Evolutionary conservation across 2,113 vertebrate genomes (phyloP), one percentile per base, ranked within the genome.

Genomic region (Pelodiscus sinensis): DNA sequence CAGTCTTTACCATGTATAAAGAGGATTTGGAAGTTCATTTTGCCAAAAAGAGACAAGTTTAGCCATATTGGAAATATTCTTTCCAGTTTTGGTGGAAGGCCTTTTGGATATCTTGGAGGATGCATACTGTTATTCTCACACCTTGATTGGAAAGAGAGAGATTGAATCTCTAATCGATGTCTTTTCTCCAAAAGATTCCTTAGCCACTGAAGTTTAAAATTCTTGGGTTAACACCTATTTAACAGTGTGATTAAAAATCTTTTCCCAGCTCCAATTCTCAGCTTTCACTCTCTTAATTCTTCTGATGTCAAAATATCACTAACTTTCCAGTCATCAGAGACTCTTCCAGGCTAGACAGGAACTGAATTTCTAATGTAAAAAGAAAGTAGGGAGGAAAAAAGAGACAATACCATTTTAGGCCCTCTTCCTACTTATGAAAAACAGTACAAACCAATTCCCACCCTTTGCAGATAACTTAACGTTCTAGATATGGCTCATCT

Each of bases 291-390:
- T 73, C 71, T 79, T 85, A 55, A 7, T 54, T 91, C 88, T 94
- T 83, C 56, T 80, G 52, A 73, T 35, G 78, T 1, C n/a, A 4
- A 83, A 90, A 19, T 87, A 90, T 75, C n/a, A 81, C 8, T 84
- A 92, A 89, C 7, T 44, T 3, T 1, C 79, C 71, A 80, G 54
- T 96, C 7, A 71, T 83, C 56, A 89, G 16, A 75, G 25, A 71
- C 54, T 44, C 16, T 82, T 79, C 88, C 27, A 21, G 5, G 89
- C 68, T 75, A 85, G 21, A 56, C 18, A 92, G 52, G 8, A 92
- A 82, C n/a, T 60, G n/a, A 29, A 75, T 57, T 85, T 89, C 83
- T 93, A 82, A 85, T 4, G 10, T 73, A 86, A 94, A 95, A 75
- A 27, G 18, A 90, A 16, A 94, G 82, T 0, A 89, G 14, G 18